Base-by-base conservation (phyloP, 1,140 invertebrate species). In the Aplysia californica region DNA sequence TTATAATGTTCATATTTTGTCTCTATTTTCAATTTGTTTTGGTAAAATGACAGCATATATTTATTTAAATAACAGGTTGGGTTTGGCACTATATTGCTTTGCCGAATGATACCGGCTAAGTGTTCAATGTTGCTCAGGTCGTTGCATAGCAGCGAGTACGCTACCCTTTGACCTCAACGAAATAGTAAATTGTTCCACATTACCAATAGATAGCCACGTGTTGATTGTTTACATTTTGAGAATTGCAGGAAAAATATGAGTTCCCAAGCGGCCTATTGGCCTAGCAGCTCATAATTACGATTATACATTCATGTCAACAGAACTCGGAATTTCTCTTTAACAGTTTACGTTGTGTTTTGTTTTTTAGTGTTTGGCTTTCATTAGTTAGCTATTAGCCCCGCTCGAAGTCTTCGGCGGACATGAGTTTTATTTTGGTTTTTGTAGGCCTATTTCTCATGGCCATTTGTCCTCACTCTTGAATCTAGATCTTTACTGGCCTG, bases 71-170 rank as follows among this genome's bases (percentile, higher is more conserved):
- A 50, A 50, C 44, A 26, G 33, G 6, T 36, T 26, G 4, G 31
- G 64, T 20, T 15, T 29, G 35, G 6, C 10, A 36, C 26, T 56
- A 35, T 71, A 36, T 58, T 56, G 56, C 5, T 15, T 35, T 36
- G 31, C 69, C 31, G 35, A 38, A 1, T 10, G 26, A 36, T 36
- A 31, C 15, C 21, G 29, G 38, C 35, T 23, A 56, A 35, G 35
- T 44, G 36, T 55, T 2, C 3, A 35, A 20, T 58, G 50, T 58
- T 71, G 29, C 55, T 59, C 31, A 20, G 21, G 4, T 29, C 69
- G 69, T 71, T 59, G 69, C 69, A 71, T 71, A 58, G 69, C 69
- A 71, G 69, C 69, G 59, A 71, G 50, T 71, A 58, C 69, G 69
- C 55, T 71, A 58, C 29, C 69, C 55, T 71, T 59, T 56, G 39